Evolutionary conservation across 2,797 vertebrate genomes (phyloP).

Genomic region (Myotis pilosus): DNA sequence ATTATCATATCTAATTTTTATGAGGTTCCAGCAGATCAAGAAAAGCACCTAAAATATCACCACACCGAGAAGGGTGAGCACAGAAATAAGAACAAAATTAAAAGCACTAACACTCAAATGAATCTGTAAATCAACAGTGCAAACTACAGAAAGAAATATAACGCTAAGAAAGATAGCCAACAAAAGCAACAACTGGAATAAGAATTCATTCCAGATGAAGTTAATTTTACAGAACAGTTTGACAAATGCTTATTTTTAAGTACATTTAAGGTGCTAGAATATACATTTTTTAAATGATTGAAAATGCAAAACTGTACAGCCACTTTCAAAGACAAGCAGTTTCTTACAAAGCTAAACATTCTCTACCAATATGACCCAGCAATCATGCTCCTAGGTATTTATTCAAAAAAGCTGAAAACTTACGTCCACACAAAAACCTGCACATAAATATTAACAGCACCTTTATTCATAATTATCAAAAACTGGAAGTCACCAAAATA

Average conservation of each 20-base stretch:
- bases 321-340: slow-evolving; percentile 15
- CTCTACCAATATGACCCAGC: background rate
- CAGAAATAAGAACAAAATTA: background rate
- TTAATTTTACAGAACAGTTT: slow-evolving; percentile 29
- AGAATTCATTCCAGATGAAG: slow-evolving; percentile 2
- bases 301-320: background rate
- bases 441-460: background rate
- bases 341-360: slow-evolving; percentile 14
- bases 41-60: background rate
- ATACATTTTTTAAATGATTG: slow-evolving; percentile 1
- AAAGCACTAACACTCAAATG: background rate
- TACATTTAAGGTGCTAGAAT: background rate
- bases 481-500: background rate
- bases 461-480: slow-evolving; percentile 45
- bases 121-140: slow-evolving; percentile 27
- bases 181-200: slow-evolving; percentile 16
- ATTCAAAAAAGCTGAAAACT: background rate
- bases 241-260: background rate
- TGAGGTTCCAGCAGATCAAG: background rate
- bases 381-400: background rate
- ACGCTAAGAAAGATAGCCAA: slow-evolving; percentile 16
- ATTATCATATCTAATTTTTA: background rate
- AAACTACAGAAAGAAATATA: background rate
- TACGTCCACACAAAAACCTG: background rate
- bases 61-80: background rate